Evolutionary conservation across 2,113 vertebrate species (phyloP).

Genomic region (Gulo gulo): DNA sequence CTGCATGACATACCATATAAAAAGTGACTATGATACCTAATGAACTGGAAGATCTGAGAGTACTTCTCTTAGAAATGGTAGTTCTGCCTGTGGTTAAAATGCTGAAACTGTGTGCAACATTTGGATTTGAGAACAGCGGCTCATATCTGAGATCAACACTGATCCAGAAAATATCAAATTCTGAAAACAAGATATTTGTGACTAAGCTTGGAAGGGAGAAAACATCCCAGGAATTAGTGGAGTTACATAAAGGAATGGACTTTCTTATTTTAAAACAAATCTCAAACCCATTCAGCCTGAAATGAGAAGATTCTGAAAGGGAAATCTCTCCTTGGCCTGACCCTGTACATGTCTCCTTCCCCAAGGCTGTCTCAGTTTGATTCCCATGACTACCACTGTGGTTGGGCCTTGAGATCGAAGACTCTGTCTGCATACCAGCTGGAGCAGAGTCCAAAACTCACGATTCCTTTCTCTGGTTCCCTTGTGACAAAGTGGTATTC

Average conservation of each 20-base stretch:
- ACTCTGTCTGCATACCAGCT: neutral
- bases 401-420: neutral
- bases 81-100: neutral
- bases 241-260: neutral
- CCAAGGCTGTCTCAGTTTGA: neutral
- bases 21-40: neutral
- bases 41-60: neutral
- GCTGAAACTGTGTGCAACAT: neutral
- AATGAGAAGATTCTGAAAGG: neutral
- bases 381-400: neutral
- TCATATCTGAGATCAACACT: neutral
- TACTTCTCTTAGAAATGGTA: neutral
- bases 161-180: neutral
- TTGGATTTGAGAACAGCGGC: neutral
- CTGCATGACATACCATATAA: neutral
- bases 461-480: neutral
- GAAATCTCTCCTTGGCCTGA: neutral
- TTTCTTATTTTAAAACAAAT: conserved; percentile 5
- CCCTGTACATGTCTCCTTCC: neutral
- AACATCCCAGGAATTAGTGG: neutral
- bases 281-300: neutral
- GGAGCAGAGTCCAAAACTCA: neutral
- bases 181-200: neutral
- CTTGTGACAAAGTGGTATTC: neutral
- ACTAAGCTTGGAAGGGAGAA: neutral